Percentiles rank a stretch among this genome's conserved stretches.
Conservation (phyloP, 2,113 vertebrate species). For the Chlorodrepanis virens region DNA sequence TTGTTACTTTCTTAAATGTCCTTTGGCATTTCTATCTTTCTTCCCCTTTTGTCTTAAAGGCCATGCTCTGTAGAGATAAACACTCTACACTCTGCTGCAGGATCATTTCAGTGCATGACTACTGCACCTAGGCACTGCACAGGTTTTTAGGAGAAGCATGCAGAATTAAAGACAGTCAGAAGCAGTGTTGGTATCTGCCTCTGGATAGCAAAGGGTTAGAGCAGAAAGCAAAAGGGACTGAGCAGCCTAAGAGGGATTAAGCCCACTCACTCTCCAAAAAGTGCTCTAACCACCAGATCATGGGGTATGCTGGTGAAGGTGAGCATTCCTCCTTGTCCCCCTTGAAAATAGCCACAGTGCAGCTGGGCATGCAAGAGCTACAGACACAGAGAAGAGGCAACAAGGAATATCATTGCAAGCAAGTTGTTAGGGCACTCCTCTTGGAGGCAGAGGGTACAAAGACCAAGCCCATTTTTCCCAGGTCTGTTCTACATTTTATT, state of each 20-base stretch:
- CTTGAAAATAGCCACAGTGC: not conserved
- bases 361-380: not conserved
- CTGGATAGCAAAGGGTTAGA: not conserved
- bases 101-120: not conserved
- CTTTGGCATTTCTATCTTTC: not conserved
- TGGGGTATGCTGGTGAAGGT: not conserved
- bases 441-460: not conserved
- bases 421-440: not conserved
- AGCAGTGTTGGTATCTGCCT: not conserved
- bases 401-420: not conserved
- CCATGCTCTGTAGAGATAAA: not conserved
- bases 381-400: not conserved
- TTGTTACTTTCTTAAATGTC: not conserved
- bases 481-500: not conserved
- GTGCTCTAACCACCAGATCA: not conserved
- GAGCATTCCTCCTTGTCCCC: not conserved
- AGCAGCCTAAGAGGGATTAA: not conserved
- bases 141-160: not conserved
- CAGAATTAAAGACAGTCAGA: not conserved
- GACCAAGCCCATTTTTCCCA: not conserved
- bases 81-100: not conserved
- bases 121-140: not conserved
- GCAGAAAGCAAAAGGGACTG: not conserved
- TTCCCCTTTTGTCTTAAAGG: not conserved
- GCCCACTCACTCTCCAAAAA: not conserved